Evolutionary conservation across 2,797 vertebrate genomes (phyloP), one percentile per base, ranked within the genome.

Genomic region (Eulemur coronatus): DNA sequence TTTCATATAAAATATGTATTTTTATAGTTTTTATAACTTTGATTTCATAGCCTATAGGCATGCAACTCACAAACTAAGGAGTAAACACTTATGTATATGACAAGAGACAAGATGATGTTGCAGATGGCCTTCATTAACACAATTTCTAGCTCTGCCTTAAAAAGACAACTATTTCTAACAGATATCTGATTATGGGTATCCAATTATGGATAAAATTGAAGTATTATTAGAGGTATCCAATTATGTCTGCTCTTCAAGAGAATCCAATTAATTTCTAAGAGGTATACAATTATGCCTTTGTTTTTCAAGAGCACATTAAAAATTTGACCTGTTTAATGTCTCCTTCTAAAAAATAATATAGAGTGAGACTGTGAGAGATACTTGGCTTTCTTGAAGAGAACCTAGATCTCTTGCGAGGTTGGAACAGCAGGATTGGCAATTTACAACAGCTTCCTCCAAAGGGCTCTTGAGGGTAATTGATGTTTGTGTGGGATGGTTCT

Each of bases 11-110:
- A 59, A 9, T 70, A 33, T 57, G 15, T 41, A 5, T 59, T 52
- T 78, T 81, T 50, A 30, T 85, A 48, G 7, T 52, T 94, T 94
- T 93, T 93, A 30, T 84, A 85, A 94, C 30, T 96, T 95, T 75
- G 24, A 57, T 79, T 73, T 90, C 22, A 70, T 46, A 59, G 41
- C 5, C 14, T 48, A 17, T 76, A 72, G 57, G 17, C 35, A 65
- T 72, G 17, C 89, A 72, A 88, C 38, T 85, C 57, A 79, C 69
- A 96, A 89, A 72, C 59, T n/a, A 52, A 91, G 52, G 59, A 75
- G 30, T 85, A 41, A 93, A 72, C 52, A 13, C 14, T 65, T 81
- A n/a, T 0, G 3, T 55, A n/a, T 79, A 22, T 78, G 33, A 28
- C 28, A 59, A 63, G 46, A 80, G 33, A 55, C 4, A 30, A 59